Evolutionary conservation across 2,797 vertebrate genomes (phyloP), one percentile per base, ranked within the genome.

Genomic region (Gallirallus australis): DNA sequence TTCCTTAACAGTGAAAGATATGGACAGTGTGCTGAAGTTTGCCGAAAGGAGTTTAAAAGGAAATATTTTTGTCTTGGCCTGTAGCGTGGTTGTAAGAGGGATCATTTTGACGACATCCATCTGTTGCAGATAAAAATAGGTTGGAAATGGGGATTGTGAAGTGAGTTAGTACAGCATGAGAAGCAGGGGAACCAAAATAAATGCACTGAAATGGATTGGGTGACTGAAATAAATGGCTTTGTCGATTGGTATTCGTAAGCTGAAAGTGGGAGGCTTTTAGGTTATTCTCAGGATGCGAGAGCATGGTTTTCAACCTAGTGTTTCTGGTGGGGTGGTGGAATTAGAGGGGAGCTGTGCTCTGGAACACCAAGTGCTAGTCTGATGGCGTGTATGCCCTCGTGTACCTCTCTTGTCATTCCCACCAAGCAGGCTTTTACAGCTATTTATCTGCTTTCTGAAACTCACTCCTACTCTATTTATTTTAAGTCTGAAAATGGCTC

Each of bases 61-160:
- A 85, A 95, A 84, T 94, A 81, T 97, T 97, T 97, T 64, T 65
- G 70, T 90, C 91, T 96, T 80, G 76, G 88, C 76, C 50, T 13
- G 63, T 92, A 70, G 82, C 23, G 2, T 47, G 48, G 69, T 88
- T 82, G 52, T 94, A 95, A 94, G 89, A 75, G 91, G 80, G 71
- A 61, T 65, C 28, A 9, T 73, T 96, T 89, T 91, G 93, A 90
- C 86, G 86, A 47, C 39, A 84, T 53, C 94, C 97, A 91, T 98
- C 93, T 96, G 96, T 50, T 77, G 69, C 37, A 70, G 81, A 89
- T 93, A 82, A 92, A 97, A 96, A 66, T 88, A 94, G 79, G 72
- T 35, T 54, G 78, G 64, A 30, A 68, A 68, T 2, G 3, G 48
- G 78, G 24, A 73, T 82, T 68, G 82, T 39, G 47, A 72, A 87